Evolutionary conservation across 2,113 vertebrate genomes (phyloP), one percentile per base, ranked within the genome.

Genomic region (Pelmatolapia mariae): DNA sequence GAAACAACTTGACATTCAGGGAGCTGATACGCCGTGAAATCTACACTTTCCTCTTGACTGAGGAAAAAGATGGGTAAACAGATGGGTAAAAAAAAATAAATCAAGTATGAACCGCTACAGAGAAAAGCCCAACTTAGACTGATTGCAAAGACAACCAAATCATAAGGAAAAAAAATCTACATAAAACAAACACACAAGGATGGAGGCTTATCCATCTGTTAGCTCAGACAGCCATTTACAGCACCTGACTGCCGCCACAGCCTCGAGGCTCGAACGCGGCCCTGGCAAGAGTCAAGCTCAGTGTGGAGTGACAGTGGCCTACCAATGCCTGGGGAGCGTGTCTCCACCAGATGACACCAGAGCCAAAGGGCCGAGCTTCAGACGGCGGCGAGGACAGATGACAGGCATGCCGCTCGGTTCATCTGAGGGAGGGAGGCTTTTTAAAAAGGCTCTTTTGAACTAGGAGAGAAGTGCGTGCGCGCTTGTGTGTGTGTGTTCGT

Each of bases 301-400:
- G 89, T 85, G 94, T 38, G 79, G 93, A 95, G 89, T 94, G 95
- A 96, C 89, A 80, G 73, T 53, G 91, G 88, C 22, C 53, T 15
- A 50, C 24, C 16, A 84, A 91, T 82, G 86, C 84, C 33, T 78
- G 40, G 56, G 68, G 85, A 91, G 87, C 54, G 82, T 71, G 87
- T 47, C 82, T 84, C 59, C 53, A 53, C 45, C 88, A 92, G 81
- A 89, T 82, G 93, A 94, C 94, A 94, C 91, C 54, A 71, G 43
- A 87, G 81, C 88, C 29, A 12, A 10, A 71, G 38, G 53, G 33
- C 40, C 4, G 5, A 15, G 84, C 80, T 76, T 92, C 82, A 92
- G 88, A 87, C 83, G 53, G 88, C 84, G 80, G 88, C 40, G 84
- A 38, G 68, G 91, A 90, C 91, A 93, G 90, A 96, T 93, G 91